Conservation (phyloP, 2,113 vertebrate genomes). For the Triplophysa siluroides region DNA sequence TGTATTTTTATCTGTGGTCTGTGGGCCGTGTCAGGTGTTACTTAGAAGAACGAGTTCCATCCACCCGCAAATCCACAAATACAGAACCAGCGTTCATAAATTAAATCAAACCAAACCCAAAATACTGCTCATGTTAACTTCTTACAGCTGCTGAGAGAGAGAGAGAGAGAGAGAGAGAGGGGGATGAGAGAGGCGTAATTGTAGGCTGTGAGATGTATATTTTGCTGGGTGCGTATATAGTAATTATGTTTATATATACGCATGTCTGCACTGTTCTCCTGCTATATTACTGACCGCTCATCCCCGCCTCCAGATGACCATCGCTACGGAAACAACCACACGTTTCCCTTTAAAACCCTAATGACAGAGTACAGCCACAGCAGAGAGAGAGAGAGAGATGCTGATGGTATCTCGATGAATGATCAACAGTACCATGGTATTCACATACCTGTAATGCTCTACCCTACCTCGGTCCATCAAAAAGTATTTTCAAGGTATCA, state of each 20-base stretch:
- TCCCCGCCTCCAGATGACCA: slow-evolving; percentile 41
- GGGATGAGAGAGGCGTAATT: slow-evolving; percentile 46
- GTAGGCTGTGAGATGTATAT: slow-evolving; percentile 56
- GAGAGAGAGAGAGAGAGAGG: slow-evolving; percentile 26
- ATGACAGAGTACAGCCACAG: slow-evolving; percentile 56
- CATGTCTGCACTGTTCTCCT: slow-evolving; percentile 47
- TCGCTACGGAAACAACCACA: slow-evolving; percentile 47
- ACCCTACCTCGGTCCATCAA: too few relatives aligned
- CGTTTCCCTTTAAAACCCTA: slow-evolving; percentile 60
- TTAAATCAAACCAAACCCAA: slow-evolving; percentile 37
- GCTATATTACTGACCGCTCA: slow-evolving; percentile 40
- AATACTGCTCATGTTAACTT: slow-evolving; percentile 33
- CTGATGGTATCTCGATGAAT: too few relatives aligned
- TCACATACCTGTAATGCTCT: too few relatives aligned
- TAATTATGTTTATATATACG: slow-evolving; percentile 60
- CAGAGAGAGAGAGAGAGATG: slow-evolving; percentile 12
- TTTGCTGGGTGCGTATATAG: slow-evolving; percentile 58
- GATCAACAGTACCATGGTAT: too few relatives aligned
- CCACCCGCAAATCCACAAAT: slow-evolving; percentile 47
- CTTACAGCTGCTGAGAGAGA: slow-evolving; percentile 30
- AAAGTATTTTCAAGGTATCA: too few relatives aligned
- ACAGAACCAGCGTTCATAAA: slow-evolving; percentile 31
- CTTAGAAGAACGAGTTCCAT: slow-evolving; percentile 19
- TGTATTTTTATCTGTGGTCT: slow-evolving; percentile 36
- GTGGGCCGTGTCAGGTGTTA: slow-evolving; percentile 33